Evolutionary conservation across 1,140 invertebrate genomes (phyloP), one percentile per base, ranked within the genome.

Genomic region (Nixonia krombeini): DNA sequence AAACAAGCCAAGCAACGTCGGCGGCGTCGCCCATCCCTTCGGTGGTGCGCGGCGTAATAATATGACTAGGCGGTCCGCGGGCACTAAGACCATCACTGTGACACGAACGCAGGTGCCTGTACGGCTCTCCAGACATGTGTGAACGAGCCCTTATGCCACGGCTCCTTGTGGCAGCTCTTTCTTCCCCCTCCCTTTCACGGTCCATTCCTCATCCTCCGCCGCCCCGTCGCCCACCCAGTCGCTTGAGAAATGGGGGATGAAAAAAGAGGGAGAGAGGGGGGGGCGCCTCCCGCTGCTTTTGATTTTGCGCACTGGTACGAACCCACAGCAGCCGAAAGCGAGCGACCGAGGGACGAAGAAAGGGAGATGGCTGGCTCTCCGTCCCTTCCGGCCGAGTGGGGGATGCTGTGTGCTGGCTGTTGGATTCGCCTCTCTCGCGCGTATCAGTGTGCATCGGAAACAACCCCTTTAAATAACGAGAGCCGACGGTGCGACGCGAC

Each of bases 361-460:
- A 42, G 40, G 57, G 31, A 57, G 57, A 56, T 17, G 56, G 33
- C 57, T 40, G 46, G 51, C 47, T 28, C 41, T 42, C 40, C 38
- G 38, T 38, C n/a, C n/a, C n/a, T n/a, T n/a, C n/a, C n/a, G n/a
- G n/a, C 35, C 26, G 35, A 49, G 71, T 65, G 70, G 73, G 74
- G 72, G 66, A 56, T 63, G 50, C 70, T 69, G 64, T 59, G 66
- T 73, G 68, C 70, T 73, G 66, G 70, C 49, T 68, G 46, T 63
- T 41, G 46, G 57, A 40, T 61, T 65, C 64, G 50, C 44, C 51
- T 74, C 71, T 57, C 59, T 59, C 67, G 64, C 64, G 65, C 63
- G 59, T 73, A 70, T 67, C 72, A 66, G 72, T 78, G 75, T 73
- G 68, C 74, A 70, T 70, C 68, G 65, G 59, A 66, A 75, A 67